Conservation (phyloP, 2,888 invertebrate species). For the Onchidella celtica region DNA sequence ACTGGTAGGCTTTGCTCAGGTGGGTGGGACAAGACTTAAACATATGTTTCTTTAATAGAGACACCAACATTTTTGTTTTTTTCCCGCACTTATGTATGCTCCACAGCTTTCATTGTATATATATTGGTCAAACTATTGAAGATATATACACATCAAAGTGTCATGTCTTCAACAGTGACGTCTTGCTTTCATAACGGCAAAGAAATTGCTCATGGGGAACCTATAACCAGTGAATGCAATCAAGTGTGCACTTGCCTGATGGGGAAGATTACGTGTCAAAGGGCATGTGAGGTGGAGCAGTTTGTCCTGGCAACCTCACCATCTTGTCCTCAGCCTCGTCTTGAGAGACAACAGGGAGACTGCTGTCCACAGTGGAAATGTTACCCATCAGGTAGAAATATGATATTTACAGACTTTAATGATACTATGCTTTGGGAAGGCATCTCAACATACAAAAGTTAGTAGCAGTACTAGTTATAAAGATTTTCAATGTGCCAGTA, state of each 20-base stretch:
- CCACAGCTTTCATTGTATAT: too few species aligned
- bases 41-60: too few species aligned
- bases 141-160: too few species aligned
- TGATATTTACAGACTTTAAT: neutral
- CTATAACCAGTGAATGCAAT: slow-evolving; percentile 31
- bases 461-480: too few species aligned
- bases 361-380: slow-evolving; percentile 56
- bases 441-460: too few species aligned
- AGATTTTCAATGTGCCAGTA: too few species aligned
- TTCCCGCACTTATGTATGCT: too few species aligned
- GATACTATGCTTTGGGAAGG: neutral
- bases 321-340: slow-evolving; percentile 52
- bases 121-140: too few species aligned
- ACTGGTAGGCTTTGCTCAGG: too few species aligned
- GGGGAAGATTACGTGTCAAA: slow-evolving; percentile 44
- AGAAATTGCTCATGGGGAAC: slow-evolving; percentile 24
- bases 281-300: slow-evolving; percentile 43
- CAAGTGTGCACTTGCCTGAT: slow-evolving; percentile 43
- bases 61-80: too few species aligned
- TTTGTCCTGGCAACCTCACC: slow-evolving; percentile 50
- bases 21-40: too few species aligned
- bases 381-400: slow-evolving; percentile 50
- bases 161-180: slow-evolving; percentile 23
- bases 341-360: slow-evolving; percentile 36
- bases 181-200: slow-evolving; percentile 46